Conservation (phyloP, 1,140 invertebrate genomes). For the Bacillus rossius region DNA sequence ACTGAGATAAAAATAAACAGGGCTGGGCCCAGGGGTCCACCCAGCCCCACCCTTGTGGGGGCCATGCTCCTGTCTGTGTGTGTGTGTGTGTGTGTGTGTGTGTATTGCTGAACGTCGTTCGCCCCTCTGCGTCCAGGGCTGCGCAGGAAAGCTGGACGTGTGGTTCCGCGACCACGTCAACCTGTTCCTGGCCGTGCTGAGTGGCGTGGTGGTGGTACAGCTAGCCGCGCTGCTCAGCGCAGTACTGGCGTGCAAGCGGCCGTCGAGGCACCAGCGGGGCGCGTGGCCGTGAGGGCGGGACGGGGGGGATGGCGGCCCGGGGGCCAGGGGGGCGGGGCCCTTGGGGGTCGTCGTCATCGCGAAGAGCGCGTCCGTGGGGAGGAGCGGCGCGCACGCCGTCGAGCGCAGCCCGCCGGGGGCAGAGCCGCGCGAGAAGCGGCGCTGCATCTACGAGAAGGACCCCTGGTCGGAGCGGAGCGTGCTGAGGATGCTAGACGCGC, state of each 20-base stretch:
- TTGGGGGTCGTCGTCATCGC: not conserved
- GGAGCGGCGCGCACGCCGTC: slow-evolving; percentile 10
- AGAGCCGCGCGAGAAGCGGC: not conserved
- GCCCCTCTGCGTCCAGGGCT: slow-evolving; percentile 56
- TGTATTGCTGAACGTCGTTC: too few relatives aligned
- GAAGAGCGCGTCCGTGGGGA: slow-evolving; percentile 6
- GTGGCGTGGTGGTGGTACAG: slow-evolving; percentile 61
- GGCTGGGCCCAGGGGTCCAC: too few relatives aligned
- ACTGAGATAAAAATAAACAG: too few relatives aligned
- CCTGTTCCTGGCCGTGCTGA: slow-evolving; percentile 58
- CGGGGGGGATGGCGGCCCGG: not conserved
- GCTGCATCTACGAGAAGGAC: slow-evolving; percentile 14
- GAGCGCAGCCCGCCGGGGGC: not conserved
- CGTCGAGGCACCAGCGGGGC: not conserved
- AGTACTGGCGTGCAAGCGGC: slow-evolving; percentile 6
- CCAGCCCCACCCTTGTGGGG: too few relatives aligned
- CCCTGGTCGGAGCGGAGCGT: not conserved
- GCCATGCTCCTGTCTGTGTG: too few relatives aligned
- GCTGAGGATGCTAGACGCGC: not conserved
- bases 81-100: too few relatives aligned
- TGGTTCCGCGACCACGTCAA: slow-evolving; percentile 74
- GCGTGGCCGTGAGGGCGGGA: not conserved
- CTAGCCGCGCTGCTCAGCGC: slow-evolving; percentile 23
- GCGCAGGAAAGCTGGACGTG: slow-evolving; percentile 59
- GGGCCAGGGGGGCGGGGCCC: not conserved